Evolutionary conservation across 2,797 vertebrate genomes (phyloP).

Genomic region (Myripristis jacobus): DNA sequence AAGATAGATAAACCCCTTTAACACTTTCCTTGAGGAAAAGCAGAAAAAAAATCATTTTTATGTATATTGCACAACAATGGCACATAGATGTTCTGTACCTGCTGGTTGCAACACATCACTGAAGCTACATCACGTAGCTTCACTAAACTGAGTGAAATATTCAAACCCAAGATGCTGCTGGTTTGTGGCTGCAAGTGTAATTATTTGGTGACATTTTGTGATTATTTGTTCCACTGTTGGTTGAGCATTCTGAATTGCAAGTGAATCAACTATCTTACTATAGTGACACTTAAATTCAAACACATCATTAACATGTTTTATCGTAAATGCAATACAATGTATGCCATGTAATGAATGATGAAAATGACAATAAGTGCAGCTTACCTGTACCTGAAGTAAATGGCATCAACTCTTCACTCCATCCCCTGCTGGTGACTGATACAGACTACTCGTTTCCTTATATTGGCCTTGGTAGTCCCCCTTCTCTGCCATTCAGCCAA

Average conservation of each 20-base stretch:
- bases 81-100: too few species aligned
- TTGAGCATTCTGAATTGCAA: background rate
- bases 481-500: conserved; percentile 61
- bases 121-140: too few species aligned
- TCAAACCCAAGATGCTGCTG: too few species aligned
- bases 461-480: conserved; percentile 65
- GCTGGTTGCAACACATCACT: too few species aligned
- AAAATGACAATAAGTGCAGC: conserved; percentile 17
- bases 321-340: background rate
- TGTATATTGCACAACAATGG: too few species aligned
- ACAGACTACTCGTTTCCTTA: conserved; percentile 67
- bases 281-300: background rate
- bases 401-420: conserved; percentile 58
- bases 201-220: too few species aligned
- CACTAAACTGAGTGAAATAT: too few species aligned
- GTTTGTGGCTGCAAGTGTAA: too few species aligned
- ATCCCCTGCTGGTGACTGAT: conserved; percentile 52
- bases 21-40: too few species aligned
- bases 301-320: background rate
- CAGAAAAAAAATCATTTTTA: too few species aligned
- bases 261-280: background rate
- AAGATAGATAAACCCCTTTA: too few species aligned
- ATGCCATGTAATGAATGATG: background rate
- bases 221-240: too few species aligned
- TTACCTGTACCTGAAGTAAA: conserved; percentile 69